Base-by-base conservation (phyloP, 2,888 invertebrate species). In the Oscheius sp. region DNA sequence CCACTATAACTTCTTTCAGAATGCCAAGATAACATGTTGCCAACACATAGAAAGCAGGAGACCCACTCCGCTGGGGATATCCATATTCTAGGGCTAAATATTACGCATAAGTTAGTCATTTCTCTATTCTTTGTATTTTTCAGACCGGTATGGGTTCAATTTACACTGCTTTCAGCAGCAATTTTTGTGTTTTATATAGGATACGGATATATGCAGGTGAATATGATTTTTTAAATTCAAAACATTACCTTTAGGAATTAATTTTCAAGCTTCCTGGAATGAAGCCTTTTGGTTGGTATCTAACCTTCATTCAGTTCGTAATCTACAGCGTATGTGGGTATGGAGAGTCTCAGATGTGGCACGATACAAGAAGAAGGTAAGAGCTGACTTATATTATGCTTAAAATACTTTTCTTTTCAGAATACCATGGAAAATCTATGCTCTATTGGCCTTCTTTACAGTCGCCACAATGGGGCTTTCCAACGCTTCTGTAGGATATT, bases 381-480 rank as follows among this genome's bases (percentile, higher is more conserved):
- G 87, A 81, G 27, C 29, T 20, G 33, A 12, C 46, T 31, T 65
- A n/a, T 6, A 10, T 64, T 34, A 50, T 17, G n/a, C n/a, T n/a
- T n/a, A n/a, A n/a, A n/a, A n/a, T n/a, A n/a, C n/a, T n/a, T n/a
- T n/a, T n/a, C n/a, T 17, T 23, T 64, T 64, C 89, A 93, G 93
- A 88, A 94, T 96, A 76, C 94, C 96, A 4, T 83, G 94, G 80
- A 90, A 89, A 82, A 92, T 91, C 0, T 96, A 96, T 87, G 89
- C 91, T 55, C 86, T 94, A 48, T 88, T 96, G 73, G 95, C 95
- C 48, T 90, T 93, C 1, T 89, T 96, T 55, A 95, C 96, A 0
- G 90, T 96, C 17, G 94, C 94, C 2, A 96, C 96, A 1, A 96
- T 97, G 94, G 94, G 95, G 0, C 90, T 96, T 74, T 96, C 96